Evolutionary conservation across 2,113 vertebrate genomes (phyloP).

Genomic region (Poecilia latipinna): DNA sequence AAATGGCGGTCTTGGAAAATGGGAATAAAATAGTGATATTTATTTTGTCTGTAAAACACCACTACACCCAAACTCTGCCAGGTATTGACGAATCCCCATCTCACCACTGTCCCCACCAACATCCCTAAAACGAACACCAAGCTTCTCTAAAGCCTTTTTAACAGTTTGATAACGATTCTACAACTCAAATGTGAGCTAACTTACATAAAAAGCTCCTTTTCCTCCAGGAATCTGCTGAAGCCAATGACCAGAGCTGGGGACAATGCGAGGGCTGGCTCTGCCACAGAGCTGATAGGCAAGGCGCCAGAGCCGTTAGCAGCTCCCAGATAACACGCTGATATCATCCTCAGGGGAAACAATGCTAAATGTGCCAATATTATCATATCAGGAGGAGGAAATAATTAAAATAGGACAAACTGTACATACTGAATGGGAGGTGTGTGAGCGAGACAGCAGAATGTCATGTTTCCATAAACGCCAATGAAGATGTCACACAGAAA

Average conservation of each 20-base stretch:
- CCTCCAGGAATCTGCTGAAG: constrained; percentile 42
- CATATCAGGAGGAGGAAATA: constrained; percentile 21
- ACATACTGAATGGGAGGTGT: constrained; percentile 11
- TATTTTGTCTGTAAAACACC: background rate
- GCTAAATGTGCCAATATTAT: constrained; percentile 27
- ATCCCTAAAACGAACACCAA: constrained; percentile 22
- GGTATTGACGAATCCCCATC: background rate
- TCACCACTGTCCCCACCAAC: background rate
- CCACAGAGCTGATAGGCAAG: constrained; percentile 57
- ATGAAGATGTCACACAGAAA: constrained; percentile 18
- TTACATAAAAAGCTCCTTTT: constrained; percentile 28
- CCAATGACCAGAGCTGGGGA: constrained; percentile 45
- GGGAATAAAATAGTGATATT: background rate
- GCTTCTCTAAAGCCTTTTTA: constrained; percentile 59
- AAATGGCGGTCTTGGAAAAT: background rate
- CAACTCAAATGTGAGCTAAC: constrained; percentile 28
- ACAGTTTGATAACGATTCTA: constrained; percentile 63
- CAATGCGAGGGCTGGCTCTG: constrained; percentile 39
- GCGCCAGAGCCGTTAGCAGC: constrained; percentile 41
- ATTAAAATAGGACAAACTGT: constrained; percentile 33
- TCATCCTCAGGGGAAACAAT: constrained; percentile 38
- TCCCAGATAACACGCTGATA: constrained; percentile 59
- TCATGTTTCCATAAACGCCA: constrained; percentile 18
- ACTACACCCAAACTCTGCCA: background rate
- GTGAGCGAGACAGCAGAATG: background rate